phyloP scores from a whole-genome alignment of 1,140 invertebrate genomes.

The Sitobion miscanthi region DNA sequence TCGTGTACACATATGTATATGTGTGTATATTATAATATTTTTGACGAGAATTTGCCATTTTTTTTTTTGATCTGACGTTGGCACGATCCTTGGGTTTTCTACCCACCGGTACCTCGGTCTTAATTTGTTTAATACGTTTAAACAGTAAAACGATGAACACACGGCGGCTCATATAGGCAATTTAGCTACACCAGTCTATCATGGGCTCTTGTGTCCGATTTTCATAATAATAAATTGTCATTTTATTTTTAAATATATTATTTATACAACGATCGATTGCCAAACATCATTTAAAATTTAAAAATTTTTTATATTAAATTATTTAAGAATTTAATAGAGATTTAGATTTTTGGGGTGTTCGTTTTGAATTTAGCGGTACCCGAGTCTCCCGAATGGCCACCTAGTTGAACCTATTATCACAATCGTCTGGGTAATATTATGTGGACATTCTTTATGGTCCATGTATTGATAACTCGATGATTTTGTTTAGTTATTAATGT shows the following conservation, averaged over 20 bases:
- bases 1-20: no score
- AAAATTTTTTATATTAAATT: no score
- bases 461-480: neutral
- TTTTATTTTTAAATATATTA: neutral
- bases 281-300: neutral
- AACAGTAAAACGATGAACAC: neutral
- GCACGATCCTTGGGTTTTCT: neutral
- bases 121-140: neutral
- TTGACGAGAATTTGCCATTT: neutral
- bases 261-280: neutral
- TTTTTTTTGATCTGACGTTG: neutral
- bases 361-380: no score
- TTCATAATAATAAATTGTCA: neutral
- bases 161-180: neutral
- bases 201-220: no score
- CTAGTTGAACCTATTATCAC: neutral
- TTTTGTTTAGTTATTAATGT: neutral
- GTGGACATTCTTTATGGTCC: neutral
- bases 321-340: neutral
- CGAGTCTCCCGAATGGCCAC: neutral
- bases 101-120: neutral
- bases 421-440: neutral
- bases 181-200: neutral
- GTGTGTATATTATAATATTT: neutral
- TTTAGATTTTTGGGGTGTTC: neutral